Evolutionary conservation across 2,888 invertebrate genomes (phyloP).

Genomic region (Ophion costatus): DNA sequence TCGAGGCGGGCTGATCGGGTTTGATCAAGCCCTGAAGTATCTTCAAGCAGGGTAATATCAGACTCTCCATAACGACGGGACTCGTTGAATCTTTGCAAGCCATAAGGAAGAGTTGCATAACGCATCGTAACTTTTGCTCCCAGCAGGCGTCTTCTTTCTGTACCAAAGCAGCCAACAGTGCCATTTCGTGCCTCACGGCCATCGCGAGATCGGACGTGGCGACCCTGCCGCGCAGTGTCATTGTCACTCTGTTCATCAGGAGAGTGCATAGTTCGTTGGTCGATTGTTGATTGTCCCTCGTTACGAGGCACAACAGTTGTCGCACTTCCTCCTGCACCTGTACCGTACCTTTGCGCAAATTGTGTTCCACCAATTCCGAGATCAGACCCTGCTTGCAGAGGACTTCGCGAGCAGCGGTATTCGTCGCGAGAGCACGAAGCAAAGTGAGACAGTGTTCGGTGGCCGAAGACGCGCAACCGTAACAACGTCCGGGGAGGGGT

Average conservation of each 20-base stretch:
- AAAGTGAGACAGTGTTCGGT: conserved; percentile 97
- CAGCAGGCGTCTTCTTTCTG: conserved; percentile 97
- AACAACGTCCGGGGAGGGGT: conserved; percentile 88
- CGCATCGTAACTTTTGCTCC: conserved; percentile 95
- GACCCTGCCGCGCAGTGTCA: conserved; percentile 90
- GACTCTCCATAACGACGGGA: conserved; percentile 94
- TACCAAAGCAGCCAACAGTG: conserved; percentile 93
- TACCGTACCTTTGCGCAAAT: conserved; percentile 93
- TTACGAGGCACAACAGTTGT: conserved; percentile 93
- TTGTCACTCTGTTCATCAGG: conserved; percentile 93
- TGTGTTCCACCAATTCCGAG: conserved; percentile 95
- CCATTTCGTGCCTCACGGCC: conserved; percentile 94
- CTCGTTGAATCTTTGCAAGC: conserved; percentile 91
- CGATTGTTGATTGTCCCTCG: conserved; percentile 92
- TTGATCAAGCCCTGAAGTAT: conserved; percentile 94
- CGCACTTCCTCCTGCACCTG: conserved; percentile 95
- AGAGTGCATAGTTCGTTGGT: conserved; percentile 93
- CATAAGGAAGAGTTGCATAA: conserved; percentile 94
- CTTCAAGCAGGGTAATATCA: conserved; percentile 96
- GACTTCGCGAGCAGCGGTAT: conserved; percentile 89
- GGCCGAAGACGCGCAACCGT: conserved; percentile 95
- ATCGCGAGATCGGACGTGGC: conserved; percentile 90
- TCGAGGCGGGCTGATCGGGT: conserved; percentile 86
- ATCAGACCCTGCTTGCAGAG: conserved; percentile 94
- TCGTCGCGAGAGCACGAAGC: conserved; percentile 94